Conservation (phyloP, 1,140 invertebrate species). For the Leptestheria dahalacensis region DNA sequence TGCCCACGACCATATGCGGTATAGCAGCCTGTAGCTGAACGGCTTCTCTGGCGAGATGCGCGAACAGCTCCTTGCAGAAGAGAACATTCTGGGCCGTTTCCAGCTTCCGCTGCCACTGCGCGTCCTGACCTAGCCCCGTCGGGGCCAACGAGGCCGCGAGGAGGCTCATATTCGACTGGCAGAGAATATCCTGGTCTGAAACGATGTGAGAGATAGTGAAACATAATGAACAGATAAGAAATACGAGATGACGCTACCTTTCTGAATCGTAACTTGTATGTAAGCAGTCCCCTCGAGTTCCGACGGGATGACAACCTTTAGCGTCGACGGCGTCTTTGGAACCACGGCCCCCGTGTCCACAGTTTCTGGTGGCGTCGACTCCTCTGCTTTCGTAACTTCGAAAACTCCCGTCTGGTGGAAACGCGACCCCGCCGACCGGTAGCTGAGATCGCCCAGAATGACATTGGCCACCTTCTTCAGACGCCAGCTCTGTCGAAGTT, state of each 20-base stretch:
- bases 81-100: slow-evolving; percentile 93
- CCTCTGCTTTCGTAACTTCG: slow-evolving; percentile 86
- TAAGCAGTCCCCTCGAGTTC: slow-evolving; percentile 90
- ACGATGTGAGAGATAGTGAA: too few relatives aligned
- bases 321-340: slow-evolving; percentile 51
- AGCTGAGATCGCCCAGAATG: slow-evolving; percentile 92
- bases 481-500: slow-evolving; percentile 83
- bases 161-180: slow-evolving; percentile 29
- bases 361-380: slow-evolving; percentile 13
- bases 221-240: too few relatives aligned
- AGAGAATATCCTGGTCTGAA: slow-evolving; percentile 32
- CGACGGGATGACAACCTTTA: slow-evolving; percentile 78
- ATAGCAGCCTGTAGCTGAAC: slow-evolving; percentile 81
- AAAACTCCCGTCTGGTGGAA: slow-evolving; percentile 87
- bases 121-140: slow-evolving; percentile 45
- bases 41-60: slow-evolving; percentile 83
- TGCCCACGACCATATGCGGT: slow-evolving; percentile 90
- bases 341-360: slow-evolving; percentile 1
- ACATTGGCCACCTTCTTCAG: slow-evolving; percentile 85
- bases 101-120: slow-evolving; percentile 85
- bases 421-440: slow-evolving; percentile 76
- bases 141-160: slow-evolving; percentile 27
- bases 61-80: slow-evolving; percentile 94
- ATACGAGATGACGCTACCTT: too few relatives aligned
- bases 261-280: slow-evolving; percentile 85